phyloP scores from a whole-genome alignment of 2,888 invertebrate genomes.

The Sinotaia quadrata region DNA sequence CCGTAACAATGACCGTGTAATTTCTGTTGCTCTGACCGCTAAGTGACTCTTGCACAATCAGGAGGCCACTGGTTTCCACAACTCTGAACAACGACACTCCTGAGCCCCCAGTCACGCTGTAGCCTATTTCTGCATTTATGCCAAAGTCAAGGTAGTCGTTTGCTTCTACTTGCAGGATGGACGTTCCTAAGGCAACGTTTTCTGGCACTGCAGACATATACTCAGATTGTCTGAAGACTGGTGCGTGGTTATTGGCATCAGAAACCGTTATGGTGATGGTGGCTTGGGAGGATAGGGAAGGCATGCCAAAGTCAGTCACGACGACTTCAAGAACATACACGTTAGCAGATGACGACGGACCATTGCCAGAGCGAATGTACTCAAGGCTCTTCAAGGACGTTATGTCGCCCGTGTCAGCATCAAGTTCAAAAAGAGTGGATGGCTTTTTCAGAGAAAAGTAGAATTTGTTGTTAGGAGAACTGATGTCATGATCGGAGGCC shows the following conservation, averaged over 20 bases:
- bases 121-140: conserved; percentile 90
- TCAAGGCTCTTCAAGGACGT: conserved; percentile 82
- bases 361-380: conserved; percentile 45
- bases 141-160: conserved; percentile 80
- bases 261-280: conserved; percentile 89
- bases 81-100: conserved; percentile 83
- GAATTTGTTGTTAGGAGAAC: conserved; percentile 57
- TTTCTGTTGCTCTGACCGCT: conserved; percentile 74
- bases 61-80: conserved; percentile 84
- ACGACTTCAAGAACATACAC: conserved; percentile 76
- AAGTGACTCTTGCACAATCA: conserved; percentile 79
- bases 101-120: conserved; percentile 81
- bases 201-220: conserved; percentile 74
- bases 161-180: conserved; percentile 79
- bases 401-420: conserved; percentile 91
- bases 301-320: conserved; percentile 95
- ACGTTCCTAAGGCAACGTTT: conserved; percentile 81
- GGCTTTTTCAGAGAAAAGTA: conserved; percentile 65
- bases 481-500: conserved; percentile 62
- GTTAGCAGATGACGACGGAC: conserved; percentile 46
- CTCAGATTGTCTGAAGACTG: conserved; percentile 81
- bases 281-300: conserved; percentile 92
- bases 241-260: conserved; percentile 93
- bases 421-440: conserved; percentile 85
- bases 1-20: conserved; percentile 82